Percentiles rank a stretch among this genome's conserved stretches.
These are phyloP conservation scores for Nesidiocoris tenuis DNA, from an alignment of 2,888 invertebrate species.

Conservation along the genomic window DNA sequence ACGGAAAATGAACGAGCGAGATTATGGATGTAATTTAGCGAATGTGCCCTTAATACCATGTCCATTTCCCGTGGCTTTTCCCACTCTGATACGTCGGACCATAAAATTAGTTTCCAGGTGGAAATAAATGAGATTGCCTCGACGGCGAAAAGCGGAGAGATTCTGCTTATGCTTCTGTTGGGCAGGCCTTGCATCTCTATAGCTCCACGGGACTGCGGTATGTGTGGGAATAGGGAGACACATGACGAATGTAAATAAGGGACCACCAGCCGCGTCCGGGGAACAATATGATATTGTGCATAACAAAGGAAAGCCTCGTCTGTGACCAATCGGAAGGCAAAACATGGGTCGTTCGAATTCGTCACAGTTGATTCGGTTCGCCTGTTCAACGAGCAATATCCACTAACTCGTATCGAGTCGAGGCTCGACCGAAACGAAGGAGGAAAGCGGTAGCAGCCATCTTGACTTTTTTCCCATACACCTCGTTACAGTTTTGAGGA, in stretches of 20 bases:
- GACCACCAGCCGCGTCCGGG: slow-evolving; percentile 39
- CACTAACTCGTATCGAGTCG: slow-evolving; percentile 33
- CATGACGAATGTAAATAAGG: slow-evolving; percentile 43
- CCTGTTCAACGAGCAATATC: slow-evolving; percentile 29
- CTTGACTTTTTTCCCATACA: slow-evolving; percentile 17
- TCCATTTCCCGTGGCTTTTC: neutral
- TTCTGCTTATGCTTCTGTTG: slow-evolving; percentile 4
- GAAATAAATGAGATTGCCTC: slow-evolving; percentile 16
- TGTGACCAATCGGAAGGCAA: slow-evolving; percentile 38
- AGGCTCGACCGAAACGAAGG: neutral
- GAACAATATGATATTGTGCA: slow-evolving; percentile 43
- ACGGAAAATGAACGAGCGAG: neutral
- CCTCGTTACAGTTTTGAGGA: neutral
- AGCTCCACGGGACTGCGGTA: neutral
- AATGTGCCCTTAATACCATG: neutral
- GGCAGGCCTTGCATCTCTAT: slow-evolving; percentile 1
- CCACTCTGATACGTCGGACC: neutral
- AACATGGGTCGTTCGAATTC: slow-evolving; percentile 32
- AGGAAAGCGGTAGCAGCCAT: slow-evolving; percentile 27
- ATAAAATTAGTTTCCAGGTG: slow-evolving; percentile 24
- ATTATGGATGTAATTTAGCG: neutral
- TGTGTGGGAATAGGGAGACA: slow-evolving; percentile 37
- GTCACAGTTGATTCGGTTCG: slow-evolving; percentile 28
- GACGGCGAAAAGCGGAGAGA: neutral
- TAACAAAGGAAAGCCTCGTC: slow-evolving; percentile 24